phyloP scores from a whole-genome alignment of 2,888 invertebrate genomes.

The Tinea pellionella region DNA sequence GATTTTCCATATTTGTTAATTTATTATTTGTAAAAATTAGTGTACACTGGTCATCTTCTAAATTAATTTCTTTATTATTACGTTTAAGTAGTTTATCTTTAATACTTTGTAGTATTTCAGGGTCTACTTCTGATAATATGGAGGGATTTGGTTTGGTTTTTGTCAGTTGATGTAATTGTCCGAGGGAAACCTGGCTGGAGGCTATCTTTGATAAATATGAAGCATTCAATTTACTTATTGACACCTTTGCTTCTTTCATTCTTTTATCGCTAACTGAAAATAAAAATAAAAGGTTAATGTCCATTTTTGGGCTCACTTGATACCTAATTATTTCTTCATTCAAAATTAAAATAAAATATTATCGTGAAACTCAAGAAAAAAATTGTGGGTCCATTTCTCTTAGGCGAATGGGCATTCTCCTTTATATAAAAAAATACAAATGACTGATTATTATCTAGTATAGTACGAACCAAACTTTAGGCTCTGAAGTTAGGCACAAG shows the following conservation, averaged over 20 bases:
- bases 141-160: slow-evolving; percentile 30
- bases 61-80: slow-evolving; percentile 25
- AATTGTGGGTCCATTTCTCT: too few relatives aligned
- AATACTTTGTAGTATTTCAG: slow-evolving; percentile 48
- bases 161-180: slow-evolving; percentile 70
- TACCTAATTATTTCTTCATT: too few relatives aligned
- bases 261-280: slow-evolving; percentile 72
- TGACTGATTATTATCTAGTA: too few relatives aligned
- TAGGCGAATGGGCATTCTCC: too few relatives aligned
- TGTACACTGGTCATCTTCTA: slow-evolving; percentile 58
- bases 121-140: slow-evolving; percentile 42
- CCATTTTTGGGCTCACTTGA: neutral
- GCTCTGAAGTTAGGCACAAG: too few relatives aligned
- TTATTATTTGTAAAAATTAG: slow-evolving; percentile 47
- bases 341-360: too few relatives aligned
- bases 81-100: slow-evolving; percentile 39
- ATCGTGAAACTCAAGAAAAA: too few relatives aligned
- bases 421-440: too few relatives aligned
- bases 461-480: too few relatives aligned
- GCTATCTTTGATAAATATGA: slow-evolving; percentile 75
- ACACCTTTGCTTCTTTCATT: slow-evolving; percentile 75
- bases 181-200: slow-evolving; percentile 64
- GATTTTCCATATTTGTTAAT: slow-evolving; percentile 39
- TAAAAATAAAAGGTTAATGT: neutral
- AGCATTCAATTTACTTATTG: slow-evolving; percentile 75